Evolutionary conservation across 1,140 invertebrate genomes (phyloP).

Genomic region (Archivesica marissinica): DNA sequence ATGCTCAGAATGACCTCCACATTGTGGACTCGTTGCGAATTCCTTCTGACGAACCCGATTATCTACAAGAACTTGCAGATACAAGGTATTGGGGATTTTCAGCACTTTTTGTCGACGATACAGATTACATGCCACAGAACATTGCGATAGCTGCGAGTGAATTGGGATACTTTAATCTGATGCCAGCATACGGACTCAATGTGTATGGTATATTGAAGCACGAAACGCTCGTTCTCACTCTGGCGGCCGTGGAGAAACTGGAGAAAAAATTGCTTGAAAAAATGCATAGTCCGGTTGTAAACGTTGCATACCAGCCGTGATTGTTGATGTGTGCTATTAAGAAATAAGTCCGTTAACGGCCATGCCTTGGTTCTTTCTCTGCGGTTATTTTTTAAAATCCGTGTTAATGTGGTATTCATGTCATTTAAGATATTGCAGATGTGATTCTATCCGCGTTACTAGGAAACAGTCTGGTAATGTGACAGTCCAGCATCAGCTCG

Average conservation of each 20-base stretch:
- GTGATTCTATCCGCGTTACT: too few species aligned
- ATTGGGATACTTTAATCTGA: constrained; percentile 94
- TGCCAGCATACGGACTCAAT: constrained; percentile 95
- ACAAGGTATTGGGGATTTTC: constrained; percentile 62
- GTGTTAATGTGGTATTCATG: too few species aligned
- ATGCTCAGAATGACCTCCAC: constrained; percentile 95
- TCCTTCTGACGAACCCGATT: constrained; percentile 90
- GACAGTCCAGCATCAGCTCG: too few species aligned
- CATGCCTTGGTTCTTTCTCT: too few species aligned
- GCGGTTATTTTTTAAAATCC: too few species aligned
- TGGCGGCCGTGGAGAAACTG: constrained; percentile 92
- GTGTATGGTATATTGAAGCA: constrained; percentile 96
- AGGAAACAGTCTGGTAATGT: too few species aligned
- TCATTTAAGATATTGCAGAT: too few species aligned
- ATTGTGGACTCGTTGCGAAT: constrained; percentile 94
- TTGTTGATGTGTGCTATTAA: too few species aligned
- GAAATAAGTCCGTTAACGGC: too few species aligned
- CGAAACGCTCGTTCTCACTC: constrained; percentile 95
- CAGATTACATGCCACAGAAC: constrained; percentile 94
- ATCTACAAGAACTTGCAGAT: constrained; percentile 51
- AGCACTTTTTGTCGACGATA: constrained; percentile 70
- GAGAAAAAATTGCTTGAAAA: constrained; percentile 94
- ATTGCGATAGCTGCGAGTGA: constrained; percentile 91
- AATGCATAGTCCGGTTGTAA: constrained; percentile 88
- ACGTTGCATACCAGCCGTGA: not conserved